Evolutionary conservation across 53 echinoderm and acorn worm species (phyloP).

Genomic region (Luidia sarsii): DNA sequence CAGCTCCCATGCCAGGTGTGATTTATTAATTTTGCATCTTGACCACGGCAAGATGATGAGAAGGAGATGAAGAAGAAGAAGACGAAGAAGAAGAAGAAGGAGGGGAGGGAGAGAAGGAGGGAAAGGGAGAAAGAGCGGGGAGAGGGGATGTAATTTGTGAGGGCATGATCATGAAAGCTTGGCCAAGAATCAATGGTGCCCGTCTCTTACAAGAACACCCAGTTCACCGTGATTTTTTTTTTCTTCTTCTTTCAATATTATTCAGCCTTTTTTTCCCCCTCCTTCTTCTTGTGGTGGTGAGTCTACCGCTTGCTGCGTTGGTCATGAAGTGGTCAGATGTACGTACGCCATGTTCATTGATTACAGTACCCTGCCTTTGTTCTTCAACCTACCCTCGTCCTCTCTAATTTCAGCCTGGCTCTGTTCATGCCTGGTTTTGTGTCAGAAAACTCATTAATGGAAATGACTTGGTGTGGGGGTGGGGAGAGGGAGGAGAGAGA

Average conservation of each 20-base stretch:
- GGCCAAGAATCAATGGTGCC: conserved; percentile 2
- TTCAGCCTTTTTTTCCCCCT: too few relatives aligned
- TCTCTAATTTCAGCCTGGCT: conserved; percentile 59
- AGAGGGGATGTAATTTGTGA: conserved; percentile 44
- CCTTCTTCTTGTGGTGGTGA: too few relatives aligned
- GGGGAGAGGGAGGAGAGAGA: background rate
- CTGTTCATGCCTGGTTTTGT: conserved; percentile 54
- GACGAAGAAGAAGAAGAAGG: background rate
- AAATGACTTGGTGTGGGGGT: conserved; percentile 26
- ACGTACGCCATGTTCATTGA: too few relatives aligned
- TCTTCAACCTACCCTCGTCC: conserved; percentile 28
- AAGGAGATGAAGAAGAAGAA: conserved; percentile 5
- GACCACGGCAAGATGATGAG: conserved; percentile 52
- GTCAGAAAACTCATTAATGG: conserved; percentile 65
- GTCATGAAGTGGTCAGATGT: conserved; percentile 36
- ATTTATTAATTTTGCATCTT: conserved; percentile 71
- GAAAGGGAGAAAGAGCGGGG: background rate
- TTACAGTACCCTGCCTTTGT: too few relatives aligned
- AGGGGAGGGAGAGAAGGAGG: background rate
- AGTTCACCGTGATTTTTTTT: conserved; percentile 20
- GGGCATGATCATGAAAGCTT: conserved; percentile 18
- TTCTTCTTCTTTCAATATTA: too few relatives aligned
- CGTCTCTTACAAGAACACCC: conserved; percentile 21
- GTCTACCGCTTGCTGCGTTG: too few relatives aligned
- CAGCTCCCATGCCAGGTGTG: conserved; percentile 55